Evolutionary conservation across 2,888 invertebrate genomes (phyloP).

Genomic region (Pharmacophagus antenor): DNA sequence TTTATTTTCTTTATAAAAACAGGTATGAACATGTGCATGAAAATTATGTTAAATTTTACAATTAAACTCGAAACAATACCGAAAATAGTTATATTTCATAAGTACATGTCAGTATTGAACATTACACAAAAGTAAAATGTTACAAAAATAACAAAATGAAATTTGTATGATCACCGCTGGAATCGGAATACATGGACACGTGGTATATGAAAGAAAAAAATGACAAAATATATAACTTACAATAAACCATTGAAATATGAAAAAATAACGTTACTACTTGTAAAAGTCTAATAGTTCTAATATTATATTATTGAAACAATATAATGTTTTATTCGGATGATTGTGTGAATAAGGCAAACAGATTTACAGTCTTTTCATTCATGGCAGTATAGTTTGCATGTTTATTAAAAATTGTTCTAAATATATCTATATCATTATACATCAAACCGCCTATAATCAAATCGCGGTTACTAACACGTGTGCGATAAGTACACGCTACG

Average conservation of each 20-base stretch:
- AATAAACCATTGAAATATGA: constrained; percentile 24
- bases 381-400: constrained; percentile 23
- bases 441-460: not conserved
- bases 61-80: constrained; percentile 44
- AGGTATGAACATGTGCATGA: no score
- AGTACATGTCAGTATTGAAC: constrained; percentile 62
- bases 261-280: constrained; percentile 28
- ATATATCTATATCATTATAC: constrained; percentile 2
- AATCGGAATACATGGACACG: constrained; percentile 37
- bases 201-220: constrained; percentile 25
- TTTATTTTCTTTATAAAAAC: no score
- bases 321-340: not conserved
- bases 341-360: constrained; percentile 27
- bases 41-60: no score
- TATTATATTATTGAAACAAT: constrained; percentile 15
- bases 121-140: constrained; percentile 52
- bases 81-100: constrained; percentile 74
- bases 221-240: constrained; percentile 20
- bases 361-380: constrained; percentile 23
- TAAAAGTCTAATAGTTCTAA: constrained; percentile 18
- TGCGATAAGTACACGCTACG: not conserved
- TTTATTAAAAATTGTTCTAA: constrained; percentile 14
- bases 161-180: constrained; percentile 36
- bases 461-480: not conserved
- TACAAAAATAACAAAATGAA: constrained; percentile 63